Percentiles rank a stretch among this genome's conserved stretches.
Conservation (phyloP, 1,140 invertebrate genomes). For the Drosophila serrata region DNA sequence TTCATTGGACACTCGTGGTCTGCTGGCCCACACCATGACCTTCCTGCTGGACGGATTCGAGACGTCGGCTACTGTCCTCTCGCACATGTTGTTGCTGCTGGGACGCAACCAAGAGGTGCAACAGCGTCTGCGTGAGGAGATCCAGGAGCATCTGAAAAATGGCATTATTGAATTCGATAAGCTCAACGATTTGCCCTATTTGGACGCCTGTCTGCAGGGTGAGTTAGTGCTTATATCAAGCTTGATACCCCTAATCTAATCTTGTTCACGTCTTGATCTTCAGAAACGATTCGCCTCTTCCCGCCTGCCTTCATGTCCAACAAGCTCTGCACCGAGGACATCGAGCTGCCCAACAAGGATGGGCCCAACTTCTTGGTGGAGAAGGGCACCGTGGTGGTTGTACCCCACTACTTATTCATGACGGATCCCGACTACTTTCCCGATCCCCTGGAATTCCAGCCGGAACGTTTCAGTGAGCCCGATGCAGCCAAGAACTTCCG, state of each 20-base stretch:
- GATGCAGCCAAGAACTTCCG: constrained; percentile 62
- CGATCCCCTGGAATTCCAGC: constrained; percentile 90
- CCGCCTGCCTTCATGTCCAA: constrained; percentile 38
- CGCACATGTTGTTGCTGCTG: constrained; percentile 55
- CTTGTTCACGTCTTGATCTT: background rate
- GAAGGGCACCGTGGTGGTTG: constrained; percentile 86
- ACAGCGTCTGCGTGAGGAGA: constrained; percentile 60
- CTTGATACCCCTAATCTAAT: background rate
- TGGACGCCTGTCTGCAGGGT: constrained; percentile 78
- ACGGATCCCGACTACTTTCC: constrained; percentile 88
- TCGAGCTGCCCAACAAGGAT: constrained; percentile 66
- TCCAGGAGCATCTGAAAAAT: constrained; percentile 71
- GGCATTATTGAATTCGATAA: constrained; percentile 61
- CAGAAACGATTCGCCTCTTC: constrained; percentile 64
- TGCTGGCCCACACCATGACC: constrained; percentile 64
- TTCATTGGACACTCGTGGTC: constrained; percentile 34
- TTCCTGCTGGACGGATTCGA: constrained; percentile 80
- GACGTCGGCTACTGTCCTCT: constrained; percentile 65
- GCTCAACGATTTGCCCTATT: constrained; percentile 60
- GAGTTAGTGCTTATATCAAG: background rate
- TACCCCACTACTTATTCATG: constrained; percentile 87
- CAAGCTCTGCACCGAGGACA: constrained; percentile 64
- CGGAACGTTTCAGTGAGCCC: constrained; percentile 87
- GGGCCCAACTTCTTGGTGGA: constrained; percentile 51
- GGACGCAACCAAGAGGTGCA: constrained; percentile 49